Evolutionary conservation across 2,797 vertebrate genomes (phyloP).

Genomic region (Mus spretus): DNA sequence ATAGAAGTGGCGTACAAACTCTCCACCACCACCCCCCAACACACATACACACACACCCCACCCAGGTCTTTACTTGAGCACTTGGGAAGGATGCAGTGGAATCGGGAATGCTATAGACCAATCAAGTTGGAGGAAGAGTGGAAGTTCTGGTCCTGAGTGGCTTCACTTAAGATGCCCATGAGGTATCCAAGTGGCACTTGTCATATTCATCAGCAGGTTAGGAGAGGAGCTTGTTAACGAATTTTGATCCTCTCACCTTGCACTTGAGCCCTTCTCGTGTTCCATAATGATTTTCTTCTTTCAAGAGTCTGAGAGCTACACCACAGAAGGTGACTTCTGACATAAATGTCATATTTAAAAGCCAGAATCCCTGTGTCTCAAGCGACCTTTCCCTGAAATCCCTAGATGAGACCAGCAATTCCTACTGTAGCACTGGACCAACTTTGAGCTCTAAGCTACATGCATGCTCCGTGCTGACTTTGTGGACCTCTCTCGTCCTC

Average conservation of each 20-base stretch:
- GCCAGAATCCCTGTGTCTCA: neutral
- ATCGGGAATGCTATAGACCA: neutral
- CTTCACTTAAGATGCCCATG: neutral
- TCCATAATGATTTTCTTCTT: neutral
- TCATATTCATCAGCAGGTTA: accelerated
- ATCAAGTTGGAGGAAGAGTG: neutral
- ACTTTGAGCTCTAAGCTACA: neutral
- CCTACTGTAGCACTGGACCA: no score
- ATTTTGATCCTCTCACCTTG: neutral
- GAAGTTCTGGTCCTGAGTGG: no score
- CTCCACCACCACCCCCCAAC: no score
- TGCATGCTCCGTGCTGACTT: neutral
- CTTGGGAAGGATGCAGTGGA: neutral
- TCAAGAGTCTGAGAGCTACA: neutral
- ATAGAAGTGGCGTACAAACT: neutral
- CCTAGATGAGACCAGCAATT: neutral
- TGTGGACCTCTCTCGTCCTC: no score
- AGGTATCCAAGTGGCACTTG: no score
- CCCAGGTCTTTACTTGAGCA: no score
- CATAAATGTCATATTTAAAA: neutral
- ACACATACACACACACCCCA: no score
- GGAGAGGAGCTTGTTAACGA: neutral
- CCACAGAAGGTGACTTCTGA: neutral
- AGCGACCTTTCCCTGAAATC: neutral
- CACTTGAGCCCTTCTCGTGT: neutral